These are phyloP conservation scores for Junonia oenone DNA, from an alignment of 2,888 invertebrate genomes.

Conservation along the genomic window DNA sequence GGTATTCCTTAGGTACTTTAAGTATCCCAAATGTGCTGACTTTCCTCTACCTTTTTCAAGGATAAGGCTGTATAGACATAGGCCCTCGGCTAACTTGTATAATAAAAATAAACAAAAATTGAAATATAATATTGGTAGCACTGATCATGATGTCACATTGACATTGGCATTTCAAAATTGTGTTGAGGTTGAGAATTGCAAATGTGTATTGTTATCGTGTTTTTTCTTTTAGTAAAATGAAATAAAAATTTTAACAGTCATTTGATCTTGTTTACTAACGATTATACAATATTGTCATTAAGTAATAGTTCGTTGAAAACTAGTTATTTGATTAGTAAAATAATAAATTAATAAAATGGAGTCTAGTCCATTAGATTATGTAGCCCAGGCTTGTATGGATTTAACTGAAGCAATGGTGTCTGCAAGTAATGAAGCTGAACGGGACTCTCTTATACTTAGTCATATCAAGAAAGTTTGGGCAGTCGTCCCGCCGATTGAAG, in stretches of 20 bases:
- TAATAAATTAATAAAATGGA: constrained; percentile 46
- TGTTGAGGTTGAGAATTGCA: neutral
- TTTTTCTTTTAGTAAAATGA: neutral
- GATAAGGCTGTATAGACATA: too few species aligned
- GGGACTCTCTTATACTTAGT: constrained; percentile 68
- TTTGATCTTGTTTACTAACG: neutral
- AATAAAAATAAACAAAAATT: too few species aligned
- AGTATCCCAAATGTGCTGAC: too few species aligned
- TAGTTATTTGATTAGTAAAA: neutral
- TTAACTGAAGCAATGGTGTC: constrained; percentile 65
- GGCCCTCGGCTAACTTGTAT: too few species aligned
- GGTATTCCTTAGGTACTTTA: too few species aligned
- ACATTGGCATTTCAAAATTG: too few species aligned
- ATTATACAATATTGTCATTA: neutral
- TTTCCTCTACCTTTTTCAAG: too few species aligned
- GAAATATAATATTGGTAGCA: too few species aligned
- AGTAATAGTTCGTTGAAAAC: neutral
- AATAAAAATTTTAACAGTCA: neutral
- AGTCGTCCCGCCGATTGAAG: constrained; percentile 53
- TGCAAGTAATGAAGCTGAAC: constrained; percentile 54
- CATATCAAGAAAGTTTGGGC: constrained; percentile 78
- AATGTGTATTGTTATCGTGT: neutral
- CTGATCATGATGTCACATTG: too few species aligned
- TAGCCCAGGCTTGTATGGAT: constrained; percentile 78
- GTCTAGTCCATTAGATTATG: constrained; percentile 60